A percentile compares a stretch with the other conserved stretches of the same genome.
phyloP scores from a whole-genome alignment of 2,113 vertebrate species.

The Phycodurus eques region DNA sequence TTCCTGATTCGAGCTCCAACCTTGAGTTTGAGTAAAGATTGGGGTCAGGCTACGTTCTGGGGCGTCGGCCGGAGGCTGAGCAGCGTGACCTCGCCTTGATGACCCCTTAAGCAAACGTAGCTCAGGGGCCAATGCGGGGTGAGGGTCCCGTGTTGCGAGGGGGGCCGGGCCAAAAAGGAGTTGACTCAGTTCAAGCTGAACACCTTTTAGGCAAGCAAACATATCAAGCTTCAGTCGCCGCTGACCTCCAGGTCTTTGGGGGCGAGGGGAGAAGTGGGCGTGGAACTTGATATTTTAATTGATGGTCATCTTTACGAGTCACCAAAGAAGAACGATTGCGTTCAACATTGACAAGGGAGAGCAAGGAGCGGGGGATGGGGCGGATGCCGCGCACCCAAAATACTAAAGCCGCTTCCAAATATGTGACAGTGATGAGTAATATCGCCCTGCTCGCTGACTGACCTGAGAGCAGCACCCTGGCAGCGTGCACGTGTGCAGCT shows the following conservation, averaged over 20 bases:
- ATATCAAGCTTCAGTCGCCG: conserved; percentile 60
- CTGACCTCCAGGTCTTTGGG: conserved; percentile 13
- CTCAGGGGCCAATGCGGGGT: conserved; percentile 36
- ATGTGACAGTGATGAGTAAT: conserved; percentile 54
- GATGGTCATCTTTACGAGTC: conserved; percentile 33
- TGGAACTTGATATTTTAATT: conserved; percentile 48
- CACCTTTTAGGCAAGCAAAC: conserved; percentile 55
- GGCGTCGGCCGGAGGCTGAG: conserved; percentile 28
- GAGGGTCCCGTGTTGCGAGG: not conserved
- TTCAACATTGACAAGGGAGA: conserved; percentile 21
- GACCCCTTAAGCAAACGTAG: conserved; percentile 33
- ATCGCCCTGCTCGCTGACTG: conserved; percentile 52
- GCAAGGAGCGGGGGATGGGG: conserved; percentile 5
- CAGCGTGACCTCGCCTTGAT: conserved; percentile 31
- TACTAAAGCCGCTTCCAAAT: conserved; percentile 27
- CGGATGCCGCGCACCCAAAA: conserved; percentile 11
- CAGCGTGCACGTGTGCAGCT: conserved; percentile 11
- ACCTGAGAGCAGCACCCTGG: conserved; percentile 40
- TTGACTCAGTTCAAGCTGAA: conserved; percentile 36
- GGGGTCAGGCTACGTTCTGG: not conserved
- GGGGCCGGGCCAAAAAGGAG: conserved; percentile 22
- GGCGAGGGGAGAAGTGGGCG: not conserved
- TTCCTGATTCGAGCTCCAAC: conserved; percentile 36
- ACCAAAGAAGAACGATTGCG: not conserved
- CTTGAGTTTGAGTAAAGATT: not conserved